phyloP scores from a whole-genome alignment of 2,797 vertebrate species.

The Argya squamiceps region DNA sequence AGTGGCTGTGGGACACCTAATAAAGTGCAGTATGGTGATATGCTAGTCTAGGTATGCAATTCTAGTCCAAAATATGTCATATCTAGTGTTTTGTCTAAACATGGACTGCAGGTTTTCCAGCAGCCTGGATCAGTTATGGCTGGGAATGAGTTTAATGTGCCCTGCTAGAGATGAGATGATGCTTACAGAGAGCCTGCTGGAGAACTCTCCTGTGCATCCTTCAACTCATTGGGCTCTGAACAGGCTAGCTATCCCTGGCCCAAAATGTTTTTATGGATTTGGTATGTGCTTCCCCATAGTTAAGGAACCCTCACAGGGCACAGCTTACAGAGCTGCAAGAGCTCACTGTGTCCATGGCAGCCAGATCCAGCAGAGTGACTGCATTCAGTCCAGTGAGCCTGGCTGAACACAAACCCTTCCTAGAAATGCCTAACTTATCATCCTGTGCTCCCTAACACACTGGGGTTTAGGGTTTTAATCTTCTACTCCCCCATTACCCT shows the following conservation, averaged over 20 bases:
- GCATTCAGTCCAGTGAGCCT: background rate
- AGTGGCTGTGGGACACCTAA: background rate
- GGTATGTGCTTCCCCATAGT: background rate
- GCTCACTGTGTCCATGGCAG: background rate
- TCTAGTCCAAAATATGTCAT: background rate
- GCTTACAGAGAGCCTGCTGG: background rate
- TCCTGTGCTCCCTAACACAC: background rate
- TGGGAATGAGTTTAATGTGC: background rate
- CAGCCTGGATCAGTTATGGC: background rate
- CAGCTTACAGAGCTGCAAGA: background rate
- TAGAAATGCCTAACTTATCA: background rate
- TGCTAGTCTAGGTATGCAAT: accelerated
- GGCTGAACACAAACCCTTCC: background rate
- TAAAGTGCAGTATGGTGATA: background rate
- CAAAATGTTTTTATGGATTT: background rate
- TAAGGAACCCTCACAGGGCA: background rate
- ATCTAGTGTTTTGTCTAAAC: background rate
- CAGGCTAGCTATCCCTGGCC: background rate
- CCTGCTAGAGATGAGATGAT: background rate
- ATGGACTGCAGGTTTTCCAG: background rate
- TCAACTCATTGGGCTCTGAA: background rate
- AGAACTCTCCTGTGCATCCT: background rate
- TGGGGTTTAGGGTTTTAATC: background rate
- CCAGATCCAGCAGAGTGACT: background rate
- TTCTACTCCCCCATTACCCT: background rate